These are phyloP conservation scores for Alligator mississippiensis DNA, from an alignment of 2,113 vertebrate genomes.

Conservation along the genomic window DNA sequence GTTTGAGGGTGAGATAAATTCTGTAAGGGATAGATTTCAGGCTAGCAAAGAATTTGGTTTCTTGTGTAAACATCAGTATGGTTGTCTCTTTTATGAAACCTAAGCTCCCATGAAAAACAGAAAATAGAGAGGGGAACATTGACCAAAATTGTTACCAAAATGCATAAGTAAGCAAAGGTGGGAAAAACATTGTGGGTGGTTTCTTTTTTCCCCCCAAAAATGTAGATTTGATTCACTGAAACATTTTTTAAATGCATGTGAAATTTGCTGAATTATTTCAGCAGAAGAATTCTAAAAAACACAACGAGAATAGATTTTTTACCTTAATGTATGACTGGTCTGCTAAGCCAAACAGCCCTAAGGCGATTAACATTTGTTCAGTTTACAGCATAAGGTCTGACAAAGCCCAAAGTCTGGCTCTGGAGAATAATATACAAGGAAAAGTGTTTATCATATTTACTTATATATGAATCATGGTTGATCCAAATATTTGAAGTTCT, in stretches of 20 bases:
- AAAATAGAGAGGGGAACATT: background rate
- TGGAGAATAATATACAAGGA: background rate
- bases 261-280: background rate
- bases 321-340: background rate
- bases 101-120: constrained; percentile 37
- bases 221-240: background rate
- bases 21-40: constrained; percentile 37
- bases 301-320: background rate
- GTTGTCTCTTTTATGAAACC: constrained; percentile 52
- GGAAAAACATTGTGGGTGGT: background rate
- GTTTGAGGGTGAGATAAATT: constrained; percentile 71
- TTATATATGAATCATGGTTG: constrained; percentile 47
- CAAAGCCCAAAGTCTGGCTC: background rate
- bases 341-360: background rate
- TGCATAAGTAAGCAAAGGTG: constrained; percentile 18
- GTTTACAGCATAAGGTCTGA: background rate
- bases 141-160: background rate
- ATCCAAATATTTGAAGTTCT: constrained; percentile 12
- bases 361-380: background rate
- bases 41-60: constrained; percentile 22
- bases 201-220: background rate
- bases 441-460: constrained; percentile 43
- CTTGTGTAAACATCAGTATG: constrained; percentile 36
- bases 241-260: background rate
- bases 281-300: background rate